Conservation (phyloP, 2,888 invertebrate genomes). For the Aquatica leii region DNA sequence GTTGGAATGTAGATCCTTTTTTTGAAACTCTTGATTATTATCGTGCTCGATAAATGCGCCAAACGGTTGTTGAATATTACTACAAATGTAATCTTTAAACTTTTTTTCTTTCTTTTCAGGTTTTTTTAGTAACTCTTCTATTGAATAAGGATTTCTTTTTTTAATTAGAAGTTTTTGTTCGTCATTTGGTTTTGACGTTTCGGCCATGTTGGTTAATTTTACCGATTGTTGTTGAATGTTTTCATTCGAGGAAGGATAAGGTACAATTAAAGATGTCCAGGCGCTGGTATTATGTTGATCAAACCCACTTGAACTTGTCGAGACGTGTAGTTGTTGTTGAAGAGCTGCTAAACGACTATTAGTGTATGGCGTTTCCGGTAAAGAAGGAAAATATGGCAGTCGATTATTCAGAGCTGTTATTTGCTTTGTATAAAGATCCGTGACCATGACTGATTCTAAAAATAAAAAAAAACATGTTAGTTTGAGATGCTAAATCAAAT, state of each 20-base stretch:
- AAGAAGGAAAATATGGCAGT: conserved; percentile 49
- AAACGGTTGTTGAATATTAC: conserved; percentile 45
- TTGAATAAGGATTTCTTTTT: conserved; percentile 86
- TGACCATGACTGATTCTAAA: conserved; percentile 41
- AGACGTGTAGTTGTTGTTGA: conserved; percentile 61
- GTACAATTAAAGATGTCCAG: conserved; percentile 69
- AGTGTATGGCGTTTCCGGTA: conserved; percentile 54
- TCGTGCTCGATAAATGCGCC: conserved; percentile 39
- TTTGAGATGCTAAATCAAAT: no score
- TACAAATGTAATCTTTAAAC: conserved; percentile 27
- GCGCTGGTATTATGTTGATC: conserved; percentile 54
- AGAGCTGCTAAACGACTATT: conserved; percentile 64
- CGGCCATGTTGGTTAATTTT: conserved; percentile 31
- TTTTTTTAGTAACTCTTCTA: conserved; percentile 85
- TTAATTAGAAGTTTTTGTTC: conserved; percentile 55
- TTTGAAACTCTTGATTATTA: conserved; percentile 5
- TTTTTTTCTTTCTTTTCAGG: conserved; percentile 70
- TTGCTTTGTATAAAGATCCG: conserved; percentile 53
- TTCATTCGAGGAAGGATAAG: conserved; percentile 60
- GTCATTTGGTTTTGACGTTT: conserved; percentile 41
- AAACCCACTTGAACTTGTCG: conserved; percentile 62
- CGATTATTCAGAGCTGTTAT: conserved; percentile 42
- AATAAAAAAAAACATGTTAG: conserved; percentile 15
- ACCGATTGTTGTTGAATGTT: conserved; percentile 37
- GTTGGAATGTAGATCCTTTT: not conserved